Percentiles rank a stretch among this genome's conserved stretches.
Evolutionary conservation across 2,797 vertebrate species (phyloP).

Genomic region (Amblyraja radiata): DNA sequence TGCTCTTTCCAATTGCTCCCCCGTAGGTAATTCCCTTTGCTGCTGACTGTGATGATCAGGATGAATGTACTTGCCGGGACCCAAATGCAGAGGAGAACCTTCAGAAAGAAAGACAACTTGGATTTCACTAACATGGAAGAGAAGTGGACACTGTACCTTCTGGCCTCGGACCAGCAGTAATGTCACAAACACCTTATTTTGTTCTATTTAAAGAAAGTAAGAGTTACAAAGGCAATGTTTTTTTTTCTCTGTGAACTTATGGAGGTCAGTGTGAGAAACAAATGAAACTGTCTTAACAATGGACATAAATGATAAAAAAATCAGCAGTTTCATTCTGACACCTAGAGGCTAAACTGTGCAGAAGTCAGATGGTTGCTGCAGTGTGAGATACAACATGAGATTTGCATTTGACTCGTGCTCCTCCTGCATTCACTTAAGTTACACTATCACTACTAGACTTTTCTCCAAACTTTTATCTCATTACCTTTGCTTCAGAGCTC

Average conservation of each 20-base stretch:
- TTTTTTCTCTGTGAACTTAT: not conserved
- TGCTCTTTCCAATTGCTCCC: not conserved
- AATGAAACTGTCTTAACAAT: not conserved
- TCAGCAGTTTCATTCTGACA: slow-evolving; percentile 16
- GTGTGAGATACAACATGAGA: not conserved
- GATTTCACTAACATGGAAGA: slow-evolving; percentile 31
- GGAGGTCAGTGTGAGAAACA: not conserved
- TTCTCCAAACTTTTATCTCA: not conserved
- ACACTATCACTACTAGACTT: not conserved
- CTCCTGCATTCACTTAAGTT: not conserved
- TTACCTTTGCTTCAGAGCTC: not conserved
- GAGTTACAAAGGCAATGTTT: not conserved
- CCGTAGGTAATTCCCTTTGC: slow-evolving; percentile 87
- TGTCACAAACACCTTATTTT: slow-evolving; percentile 14
- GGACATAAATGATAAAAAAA: not conserved
- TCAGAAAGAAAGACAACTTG: slow-evolving; percentile 47
- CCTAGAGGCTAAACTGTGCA: not conserved
- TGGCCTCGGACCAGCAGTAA: not conserved
- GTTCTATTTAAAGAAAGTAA: not conserved
- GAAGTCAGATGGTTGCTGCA: not conserved
- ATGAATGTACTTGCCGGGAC: slow-evolving; percentile 91
- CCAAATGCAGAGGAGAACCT: slow-evolving; percentile 88
- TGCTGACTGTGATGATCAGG: slow-evolving; percentile 76
- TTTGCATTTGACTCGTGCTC: not conserved
- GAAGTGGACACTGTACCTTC: slow-evolving; percentile 42